Conservation (phyloP, 2,888 invertebrate genomes). For the Agonopterix heracliana region DNA sequence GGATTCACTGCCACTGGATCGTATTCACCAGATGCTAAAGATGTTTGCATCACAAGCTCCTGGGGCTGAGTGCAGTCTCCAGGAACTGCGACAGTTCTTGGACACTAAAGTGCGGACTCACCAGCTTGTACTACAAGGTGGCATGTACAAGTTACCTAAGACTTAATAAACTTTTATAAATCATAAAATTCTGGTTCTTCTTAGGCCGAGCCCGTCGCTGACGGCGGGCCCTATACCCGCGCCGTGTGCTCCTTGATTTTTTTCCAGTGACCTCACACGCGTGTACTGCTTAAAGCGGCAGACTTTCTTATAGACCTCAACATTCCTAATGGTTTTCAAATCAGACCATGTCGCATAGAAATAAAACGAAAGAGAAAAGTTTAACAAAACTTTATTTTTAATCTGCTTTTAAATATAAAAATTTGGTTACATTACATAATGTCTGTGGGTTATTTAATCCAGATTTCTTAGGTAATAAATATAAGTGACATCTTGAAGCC, state of each 20-base stretch:
- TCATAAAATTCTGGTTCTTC: neutral
- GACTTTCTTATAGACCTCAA: no score
- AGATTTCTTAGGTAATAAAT: conserved; percentile 38
- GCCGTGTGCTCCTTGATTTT: neutral
- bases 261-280: no score
- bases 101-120: conserved; percentile 96
- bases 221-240: neutral
- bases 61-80: conserved; percentile 90
- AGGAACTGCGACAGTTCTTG: conserved; percentile 91
- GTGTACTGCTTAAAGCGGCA: no score
- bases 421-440: conserved; percentile 60
- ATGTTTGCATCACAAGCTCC: conserved; percentile 97
- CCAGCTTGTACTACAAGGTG: conserved; percentile 88
- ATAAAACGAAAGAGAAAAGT: conserved; percentile 34
- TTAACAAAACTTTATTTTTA: conserved; percentile 64
- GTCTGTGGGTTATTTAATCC: conserved; percentile 55
- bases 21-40: conserved; percentile 97
- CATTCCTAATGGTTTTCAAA: no score
- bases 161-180: conserved; percentile 34
- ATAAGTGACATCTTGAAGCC: conserved; percentile 29
- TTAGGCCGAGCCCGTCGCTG: neutral
- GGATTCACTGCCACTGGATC: conserved; percentile 91
- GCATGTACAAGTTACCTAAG: conserved; percentile 92
- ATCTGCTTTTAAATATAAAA: conserved; percentile 49
- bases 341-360: neutral